Percentiles rank a stretch among this genome's conserved stretches.
phyloP scores from a whole-genome alignment of 2,113 vertebrate species.

The Amazona guildingii region DNA sequence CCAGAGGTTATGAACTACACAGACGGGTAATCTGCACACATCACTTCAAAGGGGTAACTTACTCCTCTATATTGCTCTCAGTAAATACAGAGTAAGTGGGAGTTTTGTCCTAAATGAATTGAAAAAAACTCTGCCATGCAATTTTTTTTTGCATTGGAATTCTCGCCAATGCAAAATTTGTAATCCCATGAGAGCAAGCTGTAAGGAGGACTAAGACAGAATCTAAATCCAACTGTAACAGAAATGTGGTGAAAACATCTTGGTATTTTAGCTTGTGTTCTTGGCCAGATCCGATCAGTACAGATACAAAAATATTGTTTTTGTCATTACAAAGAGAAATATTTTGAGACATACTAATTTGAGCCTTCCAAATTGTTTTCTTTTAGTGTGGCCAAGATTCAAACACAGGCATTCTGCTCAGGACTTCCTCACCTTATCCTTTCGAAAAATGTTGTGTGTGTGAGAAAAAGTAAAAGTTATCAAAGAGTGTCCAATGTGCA shows the following conservation, averaged over 20 bases:
- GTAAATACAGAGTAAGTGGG: not conserved
- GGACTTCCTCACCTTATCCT: not conserved
- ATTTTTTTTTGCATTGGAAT: not conserved
- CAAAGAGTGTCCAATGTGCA: not conserved
- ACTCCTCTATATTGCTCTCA: not conserved
- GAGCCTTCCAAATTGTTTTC: not conserved
- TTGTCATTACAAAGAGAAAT: not conserved
- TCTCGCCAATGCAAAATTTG: not conserved
- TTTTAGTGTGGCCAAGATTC: not conserved
- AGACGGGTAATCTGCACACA: not conserved
- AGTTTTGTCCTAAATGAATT: not conserved
- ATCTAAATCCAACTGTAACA: not conserved
- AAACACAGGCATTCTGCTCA: not conserved
- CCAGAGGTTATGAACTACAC: constrained; percentile 8
- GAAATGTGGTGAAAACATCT: not conserved
- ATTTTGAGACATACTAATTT: not conserved
- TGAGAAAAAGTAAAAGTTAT: not conserved
- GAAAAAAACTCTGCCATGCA: not conserved
- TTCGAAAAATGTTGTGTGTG: not conserved
- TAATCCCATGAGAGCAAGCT: not conserved
- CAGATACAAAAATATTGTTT: not conserved
- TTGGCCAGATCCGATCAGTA: not conserved
- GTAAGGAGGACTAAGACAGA: not conserved
- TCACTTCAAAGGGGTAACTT: not conserved
- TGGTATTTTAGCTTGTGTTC: not conserved